phyloP scores from a whole-genome alignment of 2,113 vertebrate genomes.

The Petroica traversi region DNA sequence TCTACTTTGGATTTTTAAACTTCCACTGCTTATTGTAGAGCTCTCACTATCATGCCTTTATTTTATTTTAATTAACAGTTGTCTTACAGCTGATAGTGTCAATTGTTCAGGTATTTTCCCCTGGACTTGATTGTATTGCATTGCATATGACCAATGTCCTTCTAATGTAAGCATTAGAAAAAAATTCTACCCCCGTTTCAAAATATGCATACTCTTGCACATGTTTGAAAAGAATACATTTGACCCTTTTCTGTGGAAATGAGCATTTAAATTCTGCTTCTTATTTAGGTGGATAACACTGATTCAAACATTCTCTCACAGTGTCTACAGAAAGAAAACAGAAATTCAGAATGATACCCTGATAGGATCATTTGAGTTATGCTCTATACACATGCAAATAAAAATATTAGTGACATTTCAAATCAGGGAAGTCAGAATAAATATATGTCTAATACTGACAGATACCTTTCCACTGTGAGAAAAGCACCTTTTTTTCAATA shows the following conservation, averaged over 20 bases:
- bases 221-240: neutral
- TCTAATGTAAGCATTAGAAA: neutral
- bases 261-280: neutral
- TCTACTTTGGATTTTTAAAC: neutral
- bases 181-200: neutral
- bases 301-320: neutral
- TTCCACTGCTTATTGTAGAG: neutral
- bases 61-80: neutral
- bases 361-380: neutral
- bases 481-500: neutral
- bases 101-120: neutral
- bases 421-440: neutral
- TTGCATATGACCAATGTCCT: neutral
- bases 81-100: neutral
- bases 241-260: neutral
- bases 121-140: neutral
- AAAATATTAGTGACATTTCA: constrained; percentile 29
- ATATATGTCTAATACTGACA: neutral
- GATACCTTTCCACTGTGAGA: neutral
- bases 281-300: neutral
- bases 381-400: neutral
- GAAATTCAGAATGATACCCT: neutral
- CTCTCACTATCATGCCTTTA: neutral
- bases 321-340: neutral
- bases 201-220: neutral